phyloP scores from a whole-genome alignment of 1,140 invertebrate species.

The Penaeus vannamei region DNA sequence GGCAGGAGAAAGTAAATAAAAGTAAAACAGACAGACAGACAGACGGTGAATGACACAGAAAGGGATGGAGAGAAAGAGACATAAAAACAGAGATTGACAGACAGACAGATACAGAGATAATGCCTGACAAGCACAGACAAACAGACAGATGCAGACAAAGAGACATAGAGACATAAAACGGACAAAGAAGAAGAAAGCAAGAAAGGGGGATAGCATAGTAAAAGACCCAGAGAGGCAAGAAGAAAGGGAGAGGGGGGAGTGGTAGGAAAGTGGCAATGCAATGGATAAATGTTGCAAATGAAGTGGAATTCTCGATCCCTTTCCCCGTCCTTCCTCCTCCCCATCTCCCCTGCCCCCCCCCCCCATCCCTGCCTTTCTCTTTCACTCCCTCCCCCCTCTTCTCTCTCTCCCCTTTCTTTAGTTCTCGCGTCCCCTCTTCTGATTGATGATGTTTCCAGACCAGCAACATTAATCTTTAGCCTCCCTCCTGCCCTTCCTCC shows the following conservation, averaged over 20 bases:
- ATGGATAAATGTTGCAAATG: not conserved
- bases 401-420: conserved; percentile 22
- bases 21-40: not conserved
- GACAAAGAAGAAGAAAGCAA: not conserved
- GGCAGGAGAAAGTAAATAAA: not conserved
- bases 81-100: too few relatives aligned
- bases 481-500: not conserved
- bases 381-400: not conserved
- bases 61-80: too few relatives aligned
- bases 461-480: conserved; percentile 6
- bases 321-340: not conserved
- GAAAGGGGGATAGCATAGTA: too few relatives aligned
- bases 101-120: too few relatives aligned
- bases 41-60: not conserved
- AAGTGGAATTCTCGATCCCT: too few relatives aligned
- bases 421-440: not conserved
- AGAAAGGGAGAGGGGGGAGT: not conserved
- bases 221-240: not conserved
- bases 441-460: not conserved
- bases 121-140: too few relatives aligned
- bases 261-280: not conserved
- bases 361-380: not conserved
- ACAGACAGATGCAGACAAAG: not conserved
- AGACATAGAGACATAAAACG: not conserved
- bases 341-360: not conserved